Percentiles rank a stretch among this genome's conserved stretches.
Conservation (phyloP, 2,888 invertebrate species). For the Himalopsyche tibetana region DNA sequence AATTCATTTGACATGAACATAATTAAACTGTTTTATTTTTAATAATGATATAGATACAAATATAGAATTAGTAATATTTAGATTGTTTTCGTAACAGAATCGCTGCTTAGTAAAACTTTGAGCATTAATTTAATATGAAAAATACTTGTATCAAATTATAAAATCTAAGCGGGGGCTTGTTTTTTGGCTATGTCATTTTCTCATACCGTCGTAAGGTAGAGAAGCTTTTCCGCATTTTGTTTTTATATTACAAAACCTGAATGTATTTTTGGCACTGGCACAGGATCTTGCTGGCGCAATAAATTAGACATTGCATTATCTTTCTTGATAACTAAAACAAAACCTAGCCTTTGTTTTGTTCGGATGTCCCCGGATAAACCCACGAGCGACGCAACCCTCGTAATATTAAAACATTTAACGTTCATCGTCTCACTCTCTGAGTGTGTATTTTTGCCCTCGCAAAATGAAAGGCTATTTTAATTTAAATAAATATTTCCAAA, state of each 20-base stretch:
- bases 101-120: too few species aligned
- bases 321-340: slow-evolving; percentile 42
- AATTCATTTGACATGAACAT: too few species aligned
- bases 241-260: slow-evolving; percentile 27
- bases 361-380: slow-evolving; percentile 25
- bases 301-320: slow-evolving; percentile 42
- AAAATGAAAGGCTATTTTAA: too few species aligned
- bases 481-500: too few species aligned
- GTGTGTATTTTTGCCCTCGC: too few species aligned
- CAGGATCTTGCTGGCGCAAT: slow-evolving; percentile 31
- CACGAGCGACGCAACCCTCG: neutral
- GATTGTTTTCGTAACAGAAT: too few species aligned
- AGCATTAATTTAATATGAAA: neutral
- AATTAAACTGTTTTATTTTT: too few species aligned
- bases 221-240: slow-evolving; percentile 19
- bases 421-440: neutral
- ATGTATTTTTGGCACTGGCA: slow-evolving; percentile 40
- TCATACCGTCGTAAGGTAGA: neutral
- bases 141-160: slow-evolving; percentile 4
- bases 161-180: neutral
- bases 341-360: slow-evolving; percentile 22
- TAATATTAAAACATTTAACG: slow-evolving; percentile 5
- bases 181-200: slow-evolving; percentile 24
- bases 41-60: too few species aligned
- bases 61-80: too few species aligned